Conservation (phyloP, 2,888 invertebrate species). For the Platycnemis pennipes region DNA sequence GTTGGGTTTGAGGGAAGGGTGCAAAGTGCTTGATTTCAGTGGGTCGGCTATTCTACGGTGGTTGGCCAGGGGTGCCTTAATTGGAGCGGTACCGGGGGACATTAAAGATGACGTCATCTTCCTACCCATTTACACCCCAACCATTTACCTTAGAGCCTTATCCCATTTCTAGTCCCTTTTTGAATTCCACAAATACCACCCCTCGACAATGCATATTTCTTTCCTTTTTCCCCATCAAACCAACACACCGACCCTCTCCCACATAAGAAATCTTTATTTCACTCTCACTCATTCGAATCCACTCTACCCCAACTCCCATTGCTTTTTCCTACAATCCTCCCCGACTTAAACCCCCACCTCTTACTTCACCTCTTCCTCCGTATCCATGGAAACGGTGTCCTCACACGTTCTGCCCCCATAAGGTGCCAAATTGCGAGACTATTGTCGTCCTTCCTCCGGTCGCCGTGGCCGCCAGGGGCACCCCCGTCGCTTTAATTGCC, state of each 20-base stretch:
- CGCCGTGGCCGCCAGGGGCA: not conserved
- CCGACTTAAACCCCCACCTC: not conserved
- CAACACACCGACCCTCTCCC: too few relatives aligned
- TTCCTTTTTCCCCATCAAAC: not conserved
- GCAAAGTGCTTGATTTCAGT: not conserved
- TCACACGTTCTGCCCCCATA: not conserved
- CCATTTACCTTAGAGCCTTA: not conserved
- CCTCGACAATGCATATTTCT: too few relatives aligned
- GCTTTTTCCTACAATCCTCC: too few relatives aligned
- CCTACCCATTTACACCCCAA: not conserved
- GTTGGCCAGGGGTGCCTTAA: slow-evolving; percentile 2
- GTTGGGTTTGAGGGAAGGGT: not conserved
- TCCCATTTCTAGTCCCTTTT: too few relatives aligned
- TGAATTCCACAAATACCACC: too few relatives aligned
- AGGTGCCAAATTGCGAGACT: slow-evolving; percentile 19
- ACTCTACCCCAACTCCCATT: not conserved
- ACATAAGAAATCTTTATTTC: too few relatives aligned
- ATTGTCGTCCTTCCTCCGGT: not conserved
- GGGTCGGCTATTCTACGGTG: not conserved
- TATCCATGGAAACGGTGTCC: not conserved
- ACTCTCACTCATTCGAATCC: not conserved
- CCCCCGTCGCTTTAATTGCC: slow-evolving; percentile 37
- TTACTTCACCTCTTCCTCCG: not conserved
- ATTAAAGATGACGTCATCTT: not conserved
- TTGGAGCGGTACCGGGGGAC: not conserved